Base-by-base conservation (phyloP, 2,797 vertebrate species). In the Rousettus madagascariensis region DNA sequence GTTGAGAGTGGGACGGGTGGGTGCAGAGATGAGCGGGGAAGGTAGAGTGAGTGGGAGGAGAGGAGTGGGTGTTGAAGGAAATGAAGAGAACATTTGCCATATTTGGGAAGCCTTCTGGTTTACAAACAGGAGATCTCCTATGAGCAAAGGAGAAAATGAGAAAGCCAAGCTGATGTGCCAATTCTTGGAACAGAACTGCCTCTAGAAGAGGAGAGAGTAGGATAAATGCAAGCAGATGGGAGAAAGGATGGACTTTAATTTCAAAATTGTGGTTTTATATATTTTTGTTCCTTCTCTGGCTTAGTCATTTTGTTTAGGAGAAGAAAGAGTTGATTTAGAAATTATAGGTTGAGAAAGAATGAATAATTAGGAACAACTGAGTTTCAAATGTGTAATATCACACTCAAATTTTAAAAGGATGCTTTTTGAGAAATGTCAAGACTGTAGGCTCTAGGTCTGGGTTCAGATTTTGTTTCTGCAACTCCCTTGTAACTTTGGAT, bases 221-320 rank as follows among this genome's bases (percentile, higher is more conserved):
- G 55, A 36, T n/a, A 49, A 72, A 51, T 1, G 20, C 68, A 65
- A 57, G 49, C 71, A 65, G 83, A 78, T 74, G 49, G 33, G 49
- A 82, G n/a, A 46, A 41, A 75, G 36, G 78, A 61, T 13, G 72
- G 53, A 16, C 9, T 41, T 79, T 28, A 65, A 84, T n/a, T 72
- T 53, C 7, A 84, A 66, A 53, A 59, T 28, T n/a, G 63, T 19
- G 71, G 55, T 13, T 69, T 33, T 65, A 38, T 30, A 28, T 22
- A 7, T 46, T 22, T 63, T 38, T 69, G 8, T 53, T 57, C 49
- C 57, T 84, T 57, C 46, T 77, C 63, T 74, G 80, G 59, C n/a
- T 93, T 51, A n/a, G 55, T 51, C 46, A 66, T 49, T 93, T 93
- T 90, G 59, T 82, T 71, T 57, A 90, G 55, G 59, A 66, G 59